Evolutionary conservation across 1,140 invertebrate species (phyloP).

Genomic region (Drosophila persimilis): DNA sequence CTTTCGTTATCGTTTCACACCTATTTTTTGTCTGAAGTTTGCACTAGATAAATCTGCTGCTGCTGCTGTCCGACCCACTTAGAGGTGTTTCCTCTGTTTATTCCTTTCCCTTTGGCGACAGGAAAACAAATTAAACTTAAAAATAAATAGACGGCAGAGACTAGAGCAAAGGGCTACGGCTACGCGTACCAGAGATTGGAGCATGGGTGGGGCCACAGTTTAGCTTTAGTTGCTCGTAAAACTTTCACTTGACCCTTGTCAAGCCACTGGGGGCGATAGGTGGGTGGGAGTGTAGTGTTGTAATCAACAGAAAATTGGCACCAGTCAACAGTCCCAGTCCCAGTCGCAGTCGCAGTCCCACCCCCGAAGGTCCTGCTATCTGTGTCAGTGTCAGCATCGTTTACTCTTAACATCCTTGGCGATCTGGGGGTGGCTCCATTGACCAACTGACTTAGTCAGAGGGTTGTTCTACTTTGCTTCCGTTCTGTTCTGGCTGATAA

Average conservation of each 20-base stretch:
- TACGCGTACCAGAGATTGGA: no score
- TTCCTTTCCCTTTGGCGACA: slow-evolving; percentile 11
- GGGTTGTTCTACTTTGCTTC: slow-evolving; percentile 52
- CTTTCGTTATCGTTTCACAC: slow-evolving; percentile 19
- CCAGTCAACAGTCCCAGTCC: slow-evolving; percentile 39
- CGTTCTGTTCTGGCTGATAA: slow-evolving; percentile 35
- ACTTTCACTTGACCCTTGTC: slow-evolving; percentile 78
- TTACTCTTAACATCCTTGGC: slow-evolving; percentile 55
- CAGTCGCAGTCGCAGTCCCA: slow-evolving; percentile 2
- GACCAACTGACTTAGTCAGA: slow-evolving; percentile 56
- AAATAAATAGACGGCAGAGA: slow-evolving; percentile 57
- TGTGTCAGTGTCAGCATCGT: slow-evolving; percentile 69
- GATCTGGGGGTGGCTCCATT: slow-evolving; percentile 43
- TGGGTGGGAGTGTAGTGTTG: slow-evolving; percentile 51
- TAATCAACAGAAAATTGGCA: slow-evolving; percentile 78
- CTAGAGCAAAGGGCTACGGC: no score
- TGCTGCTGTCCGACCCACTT: slow-evolving; percentile 41
- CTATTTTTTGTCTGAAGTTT: slow-evolving; percentile 3
- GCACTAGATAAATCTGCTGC: slow-evolving; percentile 42
- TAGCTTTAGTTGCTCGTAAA: slow-evolving; percentile 62
- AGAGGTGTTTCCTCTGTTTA: slow-evolving; percentile 60
- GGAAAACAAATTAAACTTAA: slow-evolving; percentile 71
- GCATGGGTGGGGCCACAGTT: slow-evolving; percentile 37
- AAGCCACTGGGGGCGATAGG: slow-evolving; percentile 5
- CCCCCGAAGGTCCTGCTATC: slow-evolving; percentile 29